phyloP scores from a whole-genome alignment of 2,797 vertebrate species.

The Chromobotia macracanthus region DNA sequence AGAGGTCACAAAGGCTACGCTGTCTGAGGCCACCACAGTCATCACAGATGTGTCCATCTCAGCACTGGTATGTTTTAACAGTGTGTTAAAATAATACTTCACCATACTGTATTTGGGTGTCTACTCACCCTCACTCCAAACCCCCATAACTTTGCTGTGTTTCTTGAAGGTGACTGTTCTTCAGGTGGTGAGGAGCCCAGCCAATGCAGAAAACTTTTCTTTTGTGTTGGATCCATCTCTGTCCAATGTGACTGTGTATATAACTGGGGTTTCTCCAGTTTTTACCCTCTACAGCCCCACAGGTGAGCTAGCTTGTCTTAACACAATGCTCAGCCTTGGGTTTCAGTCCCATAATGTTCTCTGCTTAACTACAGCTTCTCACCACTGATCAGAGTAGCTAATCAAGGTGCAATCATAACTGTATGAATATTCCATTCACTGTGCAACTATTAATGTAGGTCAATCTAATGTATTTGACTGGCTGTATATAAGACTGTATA shows the following conservation, averaged over 20 bases:
- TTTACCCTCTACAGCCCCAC: constrained; percentile 67
- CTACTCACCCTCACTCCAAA: too few relatives aligned
- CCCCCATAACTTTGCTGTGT: too few relatives aligned
- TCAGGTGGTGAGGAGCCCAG: constrained; percentile 62
- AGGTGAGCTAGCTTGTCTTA: constrained; percentile 62
- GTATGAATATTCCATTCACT: too few relatives aligned
- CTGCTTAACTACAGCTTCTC: too few relatives aligned
- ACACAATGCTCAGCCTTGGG: too few relatives aligned
- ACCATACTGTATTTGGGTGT: too few relatives aligned
- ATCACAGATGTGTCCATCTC: constrained; percentile 64
- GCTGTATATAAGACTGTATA: too few relatives aligned
- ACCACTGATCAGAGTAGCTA: too few relatives aligned
- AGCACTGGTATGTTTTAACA: constrained; percentile 61
- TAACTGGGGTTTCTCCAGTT: constrained; percentile 69
- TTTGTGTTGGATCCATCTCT: constrained; percentile 69
- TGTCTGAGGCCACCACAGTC: constrained; percentile 62
- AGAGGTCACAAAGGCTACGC: constrained; percentile 64
- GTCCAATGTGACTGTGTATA: constrained; percentile 64
- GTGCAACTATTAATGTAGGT: too few relatives aligned
- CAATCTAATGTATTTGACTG: too few relatives aligned
- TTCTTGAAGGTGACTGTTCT: constrained; percentile 71
- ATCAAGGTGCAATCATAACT: too few relatives aligned
- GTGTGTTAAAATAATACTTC: background rate
- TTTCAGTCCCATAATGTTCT: too few relatives aligned
- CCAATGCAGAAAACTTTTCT: constrained; percentile 59